Percentiles rank a stretch among this genome's conserved stretches.
These are phyloP conservation scores for Blastobasis adustella DNA, from an alignment of 2,888 invertebrate species.

Conservation along the genomic window DNA sequence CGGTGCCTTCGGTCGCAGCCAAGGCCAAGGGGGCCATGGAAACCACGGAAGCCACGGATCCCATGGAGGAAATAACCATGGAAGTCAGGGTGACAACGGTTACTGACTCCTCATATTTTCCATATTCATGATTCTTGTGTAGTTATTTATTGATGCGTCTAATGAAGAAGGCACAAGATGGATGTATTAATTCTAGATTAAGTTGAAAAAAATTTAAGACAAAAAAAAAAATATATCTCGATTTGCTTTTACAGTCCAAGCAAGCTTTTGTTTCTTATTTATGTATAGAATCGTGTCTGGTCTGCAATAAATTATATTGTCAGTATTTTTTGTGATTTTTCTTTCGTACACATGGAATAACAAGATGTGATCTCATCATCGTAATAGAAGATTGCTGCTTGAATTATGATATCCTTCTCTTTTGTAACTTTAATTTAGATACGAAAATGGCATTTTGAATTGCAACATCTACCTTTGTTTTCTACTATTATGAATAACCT, in stretches of 20 bases:
- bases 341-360: too few species aligned
- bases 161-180: conserved; percentile 13
- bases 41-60: conserved; percentile 25
- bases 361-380: too few species aligned
- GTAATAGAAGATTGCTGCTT: too few species aligned
- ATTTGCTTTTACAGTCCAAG: not conserved
- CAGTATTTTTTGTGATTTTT: too few species aligned
- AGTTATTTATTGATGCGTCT: conserved; percentile 13
- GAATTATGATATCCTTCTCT: too few species aligned
- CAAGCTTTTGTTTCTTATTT: not conserved
- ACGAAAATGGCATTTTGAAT: too few species aligned
- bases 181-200: conserved; percentile 19
- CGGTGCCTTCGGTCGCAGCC: conserved; percentile 19
- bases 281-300: not conserved
- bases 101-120: conserved; percentile 28
- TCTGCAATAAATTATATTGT: too few species aligned
- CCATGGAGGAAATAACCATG: conserved; percentile 19
- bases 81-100: conserved; percentile 21
- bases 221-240: conserved; percentile 8
- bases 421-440: too few species aligned
- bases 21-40: conserved; percentile 20
- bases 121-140: conserved; percentile 8
- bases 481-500: too few species aligned
- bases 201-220: conserved; percentile 14
- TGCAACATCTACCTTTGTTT: too few species aligned